These are phyloP conservation scores for Passerculus sandwichensis DNA, from an alignment of 2,797 vertebrate species.

Conservation along the genomic window DNA sequence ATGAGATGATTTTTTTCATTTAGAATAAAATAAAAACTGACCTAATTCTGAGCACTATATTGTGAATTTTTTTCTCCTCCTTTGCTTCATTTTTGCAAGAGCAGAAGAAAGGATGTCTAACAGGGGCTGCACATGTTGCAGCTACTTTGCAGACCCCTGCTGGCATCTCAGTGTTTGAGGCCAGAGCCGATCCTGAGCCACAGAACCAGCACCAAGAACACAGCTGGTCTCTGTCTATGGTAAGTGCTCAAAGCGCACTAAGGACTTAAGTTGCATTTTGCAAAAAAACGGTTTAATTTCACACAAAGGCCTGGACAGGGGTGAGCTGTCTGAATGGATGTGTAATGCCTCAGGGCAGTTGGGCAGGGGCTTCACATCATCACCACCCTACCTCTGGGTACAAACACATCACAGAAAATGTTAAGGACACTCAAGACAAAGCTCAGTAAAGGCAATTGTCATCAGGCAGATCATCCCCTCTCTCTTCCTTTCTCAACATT, in stretches of 20 bases:
- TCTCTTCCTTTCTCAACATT: not conserved
- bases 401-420: not conserved
- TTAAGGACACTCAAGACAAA: not conserved
- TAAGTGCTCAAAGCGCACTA: not conserved
- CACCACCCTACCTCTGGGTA: not conserved
- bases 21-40: conserved; percentile 28
- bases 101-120: not conserved
- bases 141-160: not conserved
- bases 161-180: not conserved
- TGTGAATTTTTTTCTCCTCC: not conserved
- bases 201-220: not conserved
- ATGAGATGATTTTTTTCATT: not conserved
- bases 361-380: not conserved
- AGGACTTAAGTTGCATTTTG: not conserved
- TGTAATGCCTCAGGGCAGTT: not conserved
- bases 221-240: not conserved
- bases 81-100: not conserved
- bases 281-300: not conserved
- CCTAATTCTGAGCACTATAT: conserved; percentile 1
- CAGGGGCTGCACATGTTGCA: not conserved
- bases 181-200: not conserved
- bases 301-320: not conserved
- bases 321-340: not conserved
- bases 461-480: not conserved
- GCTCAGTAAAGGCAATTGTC: not conserved